Evolutionary conservation across 2,113 vertebrate species (phyloP).

Genomic region (Limanda limanda): DNA sequence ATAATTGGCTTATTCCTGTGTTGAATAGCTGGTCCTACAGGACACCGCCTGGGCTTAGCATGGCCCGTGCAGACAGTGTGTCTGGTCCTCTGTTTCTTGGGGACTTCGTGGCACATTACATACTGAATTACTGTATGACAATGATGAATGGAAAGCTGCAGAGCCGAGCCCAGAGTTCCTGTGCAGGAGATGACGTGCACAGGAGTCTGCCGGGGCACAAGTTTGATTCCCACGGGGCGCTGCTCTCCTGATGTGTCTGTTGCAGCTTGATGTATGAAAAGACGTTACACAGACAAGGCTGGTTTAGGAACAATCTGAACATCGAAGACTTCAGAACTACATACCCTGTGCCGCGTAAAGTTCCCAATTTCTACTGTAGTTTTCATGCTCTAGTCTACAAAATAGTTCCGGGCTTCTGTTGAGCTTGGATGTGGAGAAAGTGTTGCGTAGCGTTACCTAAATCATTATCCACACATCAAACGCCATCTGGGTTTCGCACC

Average conservation of each 20-base stretch:
- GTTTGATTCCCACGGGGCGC: constrained; percentile 29
- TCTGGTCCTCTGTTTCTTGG: constrained; percentile 69
- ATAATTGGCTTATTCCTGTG: constrained; percentile 83
- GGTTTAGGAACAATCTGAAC: constrained; percentile 43
- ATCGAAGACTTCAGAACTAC: constrained; percentile 42
- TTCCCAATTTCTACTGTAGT: constrained; percentile 48
- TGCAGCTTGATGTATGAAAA: constrained; percentile 35
- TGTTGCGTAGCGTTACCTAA: constrained; percentile 69
- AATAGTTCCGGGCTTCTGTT: constrained; percentile 49
- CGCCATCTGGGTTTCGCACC: constrained; percentile 69
- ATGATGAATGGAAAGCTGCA: constrained; percentile 75
- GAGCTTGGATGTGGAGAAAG: constrained; percentile 58
- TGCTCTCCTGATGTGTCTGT: constrained; percentile 3
- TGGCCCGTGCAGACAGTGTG: constrained; percentile 68
- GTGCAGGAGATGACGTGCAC: constrained; percentile 25
- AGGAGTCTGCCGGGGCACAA: constrained; percentile 31
- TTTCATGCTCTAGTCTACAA: constrained; percentile 50
- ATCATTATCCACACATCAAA: constrained; percentile 82
- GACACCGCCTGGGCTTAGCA: constrained; percentile 74
- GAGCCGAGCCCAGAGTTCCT: constrained; percentile 32
- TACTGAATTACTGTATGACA: constrained; percentile 78
- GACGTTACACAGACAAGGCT: constrained; percentile 30
- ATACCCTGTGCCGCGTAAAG: constrained; percentile 29
- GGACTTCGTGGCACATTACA: constrained; percentile 78
- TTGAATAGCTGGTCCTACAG: constrained; percentile 78